Percentiles rank a stretch among this genome's conserved stretches.
phyloP scores from a whole-genome alignment of 2,888 invertebrate species.

The Miltochrista miniata region DNA sequence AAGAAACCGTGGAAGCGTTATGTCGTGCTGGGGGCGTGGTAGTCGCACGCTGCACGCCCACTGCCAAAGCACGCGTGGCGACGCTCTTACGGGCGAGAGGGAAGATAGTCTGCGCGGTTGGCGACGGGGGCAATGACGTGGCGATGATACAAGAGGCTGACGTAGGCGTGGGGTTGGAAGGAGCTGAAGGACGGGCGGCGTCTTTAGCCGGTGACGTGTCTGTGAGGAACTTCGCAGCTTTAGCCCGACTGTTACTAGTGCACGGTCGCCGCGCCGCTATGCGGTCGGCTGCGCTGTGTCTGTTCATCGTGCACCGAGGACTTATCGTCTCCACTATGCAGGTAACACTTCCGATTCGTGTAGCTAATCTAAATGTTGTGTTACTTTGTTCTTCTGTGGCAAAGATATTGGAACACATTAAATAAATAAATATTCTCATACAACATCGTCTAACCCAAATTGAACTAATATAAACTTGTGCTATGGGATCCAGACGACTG shows the following conservation, averaged over 20 bases:
- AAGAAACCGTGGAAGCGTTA: slow-evolving; percentile 88
- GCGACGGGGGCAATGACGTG: slow-evolving; percentile 98
- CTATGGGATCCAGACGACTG: no score
- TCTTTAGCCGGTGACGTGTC: slow-evolving; percentile 99
- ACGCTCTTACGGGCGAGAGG: slow-evolving; percentile 60
- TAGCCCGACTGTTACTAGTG: slow-evolving; percentile 93
- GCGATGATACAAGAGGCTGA: slow-evolving; percentile 91
- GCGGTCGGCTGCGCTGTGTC: slow-evolving; percentile 97
- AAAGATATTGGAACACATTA: no score
- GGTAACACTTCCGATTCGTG: no score
- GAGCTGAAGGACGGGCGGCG: slow-evolving; percentile 94
- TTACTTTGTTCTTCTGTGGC: no score
- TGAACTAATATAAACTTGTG: no score
- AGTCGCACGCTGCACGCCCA: slow-evolving; percentile 95
- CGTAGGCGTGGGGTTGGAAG: slow-evolving; percentile 94
- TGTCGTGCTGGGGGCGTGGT: slow-evolving; percentile 91
- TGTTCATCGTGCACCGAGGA: slow-evolving; percentile 99
- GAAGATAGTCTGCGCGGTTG: slow-evolving; percentile 95
- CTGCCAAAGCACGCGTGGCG: slow-evolving; percentile 92
- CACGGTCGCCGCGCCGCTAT: slow-evolving; percentile 97
- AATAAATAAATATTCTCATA: no score
- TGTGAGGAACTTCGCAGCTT: slow-evolving; percentile 93
- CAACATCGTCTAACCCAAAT: no score
- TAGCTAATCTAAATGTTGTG: no score
- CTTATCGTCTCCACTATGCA: slow-evolving; percentile 99